Evolutionary conservation across 2,888 invertebrate genomes (phyloP), one percentile per base, ranked within the genome.

Genomic region (Schizaphis graminum): DNA sequence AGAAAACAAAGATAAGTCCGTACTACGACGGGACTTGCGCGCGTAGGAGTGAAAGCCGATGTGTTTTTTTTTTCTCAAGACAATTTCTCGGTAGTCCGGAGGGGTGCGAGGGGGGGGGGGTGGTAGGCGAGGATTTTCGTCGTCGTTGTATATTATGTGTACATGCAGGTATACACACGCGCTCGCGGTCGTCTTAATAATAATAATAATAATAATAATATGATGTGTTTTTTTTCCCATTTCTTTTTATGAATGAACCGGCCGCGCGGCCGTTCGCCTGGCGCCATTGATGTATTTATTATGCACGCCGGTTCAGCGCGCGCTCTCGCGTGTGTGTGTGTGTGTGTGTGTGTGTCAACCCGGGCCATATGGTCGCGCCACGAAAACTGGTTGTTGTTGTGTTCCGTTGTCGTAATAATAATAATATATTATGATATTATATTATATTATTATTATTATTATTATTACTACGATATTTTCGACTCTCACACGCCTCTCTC

Each of bases 201-300:
- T 57, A 57, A 57, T 57, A 57, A 41, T 41, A 41, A 44, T 44
- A 44, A 53, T 91, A 49, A 77, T 77, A 57, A 26, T 57, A 57
- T 41, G 91, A 91, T 84, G 77, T 53, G 53, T 91, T 91, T 91
- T 41, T 84, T 26, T 87, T 61, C 56, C 21, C 77, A 84, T 28
- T 84, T 91, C 35, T 92, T 92, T 92, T 94, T 94, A 91, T 94
- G 94, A 94, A 94, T 91, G 94, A 94, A 94, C 84, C 86, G 56
- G 56, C 47, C 67, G 86, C 44, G 57, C 86, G 56, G 56, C 47
- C 67, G 86, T 56, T n/a, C 86, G 86, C 77, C 85, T 91, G 94
- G 94, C 91, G 94, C 94, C 91, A 91, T 86, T 91, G 86, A 91
- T 91, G 91, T 91, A 67, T 91, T 91, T 91, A 91, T 94, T 94